Conservation (phyloP, 2,888 invertebrate species). For the Drosophila paranaensis region DNA sequence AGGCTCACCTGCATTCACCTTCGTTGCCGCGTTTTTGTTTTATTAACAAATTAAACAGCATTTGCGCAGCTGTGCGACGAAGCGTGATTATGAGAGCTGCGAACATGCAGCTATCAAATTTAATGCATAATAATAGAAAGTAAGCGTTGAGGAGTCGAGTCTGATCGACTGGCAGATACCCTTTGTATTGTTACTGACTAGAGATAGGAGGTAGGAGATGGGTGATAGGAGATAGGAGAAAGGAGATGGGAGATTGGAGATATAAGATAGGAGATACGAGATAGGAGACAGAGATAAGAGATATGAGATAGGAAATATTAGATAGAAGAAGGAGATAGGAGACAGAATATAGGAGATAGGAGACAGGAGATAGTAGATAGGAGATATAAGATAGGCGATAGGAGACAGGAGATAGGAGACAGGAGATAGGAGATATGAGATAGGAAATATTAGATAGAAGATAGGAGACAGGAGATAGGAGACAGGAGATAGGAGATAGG, state of each 20-base stretch:
- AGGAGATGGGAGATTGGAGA: not conserved
- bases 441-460: not conserved
- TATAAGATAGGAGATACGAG: not conserved
- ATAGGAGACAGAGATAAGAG: not conserved
- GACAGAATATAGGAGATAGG: not conserved
- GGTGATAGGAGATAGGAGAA: not conserved
- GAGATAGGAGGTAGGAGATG: not conserved
- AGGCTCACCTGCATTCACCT: slow-evolving; percentile 33
- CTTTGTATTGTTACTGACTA: not conserved
- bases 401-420: not conserved
- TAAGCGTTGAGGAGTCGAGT: not conserved
- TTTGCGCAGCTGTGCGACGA: slow-evolving; percentile 39
- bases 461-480: slow-evolving; percentile 1
- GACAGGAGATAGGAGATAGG: not conserved
- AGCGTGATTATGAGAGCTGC: slow-evolving; percentile 15
- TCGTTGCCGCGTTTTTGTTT: not conserved
- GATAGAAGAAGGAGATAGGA: not conserved
- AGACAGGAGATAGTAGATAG: not conserved
- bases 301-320: not conserved
- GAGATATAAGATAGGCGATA: too few relatives aligned
- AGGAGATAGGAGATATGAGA: not conserved
- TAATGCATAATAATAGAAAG: slow-evolving; percentile 11
- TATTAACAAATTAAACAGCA: slow-evolving; percentile 55
- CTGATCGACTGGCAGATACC: not conserved
- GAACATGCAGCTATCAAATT: slow-evolving; percentile 14